Base-by-base conservation (phyloP, 1,140 invertebrate species). In the Sinella curviseta region DNA sequence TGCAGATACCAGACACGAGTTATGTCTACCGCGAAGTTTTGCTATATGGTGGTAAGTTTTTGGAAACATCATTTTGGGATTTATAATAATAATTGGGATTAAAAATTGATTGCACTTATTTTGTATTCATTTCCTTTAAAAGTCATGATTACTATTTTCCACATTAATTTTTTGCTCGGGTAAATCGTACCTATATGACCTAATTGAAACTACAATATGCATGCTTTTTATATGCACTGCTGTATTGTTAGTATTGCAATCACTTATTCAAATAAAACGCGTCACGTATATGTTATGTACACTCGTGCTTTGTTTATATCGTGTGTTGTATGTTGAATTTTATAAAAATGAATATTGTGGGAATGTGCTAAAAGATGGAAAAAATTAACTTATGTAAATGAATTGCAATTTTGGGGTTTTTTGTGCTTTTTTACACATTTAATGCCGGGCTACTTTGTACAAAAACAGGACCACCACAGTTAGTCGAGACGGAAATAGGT, bases 1-100 rank as follows among this genome's bases (percentile, higher is more conserved):
- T 75, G 14, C 24, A 75, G 74, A 75, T 75, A 75, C 74, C 74
- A n/a, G 31, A 75, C 31, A 75, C 74, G 24, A 75, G 74, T 30
- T 75, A 75, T 35, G 39, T 75, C 34, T 4, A 39, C 24, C 74
- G 74, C 1, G 39, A 75, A 54, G 39, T 12, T 30, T 1, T 75
- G 1, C 20, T 48, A 28, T 75, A 75, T 54, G 74, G 35, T 14
- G 74, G 74, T 75, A 54, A 75, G 74, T 26, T 14, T n/a, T n/a
- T n/a, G n/a, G n/a, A n/a, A n/a, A n/a, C n/a, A n/a, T n/a, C n/a
- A n/a, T n/a, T n/a, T n/a, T n/a, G n/a, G n/a, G n/a, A n/a, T n/a
- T n/a, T n/a, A n/a, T 28, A 74, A 14, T 33, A 16, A 74, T 2
- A 74, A 31, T 28, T 74, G 24, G 4, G 12, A 3, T 14, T 17